Evolutionary conservation across 2,113 vertebrate species (phyloP).

Genomic region (Microcebus murinus): DNA sequence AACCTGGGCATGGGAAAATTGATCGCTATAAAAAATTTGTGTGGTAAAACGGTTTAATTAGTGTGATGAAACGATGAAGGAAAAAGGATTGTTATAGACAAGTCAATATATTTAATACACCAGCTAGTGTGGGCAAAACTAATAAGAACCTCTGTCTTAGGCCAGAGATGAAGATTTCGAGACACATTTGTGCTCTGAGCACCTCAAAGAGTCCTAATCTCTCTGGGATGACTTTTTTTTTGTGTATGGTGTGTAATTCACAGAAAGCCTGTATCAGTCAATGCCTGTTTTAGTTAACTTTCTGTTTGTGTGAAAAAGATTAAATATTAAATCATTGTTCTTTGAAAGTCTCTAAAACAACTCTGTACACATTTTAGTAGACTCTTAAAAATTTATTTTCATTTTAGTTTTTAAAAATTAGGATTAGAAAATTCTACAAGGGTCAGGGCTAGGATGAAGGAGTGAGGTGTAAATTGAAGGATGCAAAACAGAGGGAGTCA

Average conservation of each 20-base stretch:
- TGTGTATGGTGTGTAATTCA: background rate
- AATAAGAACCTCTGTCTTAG: background rate
- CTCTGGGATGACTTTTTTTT: background rate
- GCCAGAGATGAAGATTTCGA: background rate
- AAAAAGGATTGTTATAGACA: background rate
- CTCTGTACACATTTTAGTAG: slow-evolving; percentile 29
- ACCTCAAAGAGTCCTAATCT: background rate
- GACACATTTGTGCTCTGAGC: slow-evolving; percentile 12
- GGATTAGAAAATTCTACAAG: background rate
- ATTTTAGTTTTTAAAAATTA: slow-evolving; percentile 45
- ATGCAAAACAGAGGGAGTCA: background rate
- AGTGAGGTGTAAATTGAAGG: background rate
- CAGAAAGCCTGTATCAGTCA: background rate
- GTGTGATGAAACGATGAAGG: slow-evolving; percentile 18
- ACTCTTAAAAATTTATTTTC: slow-evolving; percentile 10
- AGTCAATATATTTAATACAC: background rate
- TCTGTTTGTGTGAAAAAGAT: slow-evolving; percentile 20
- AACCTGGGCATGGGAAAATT: background rate
- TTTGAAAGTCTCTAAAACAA: slow-evolving; percentile 41
- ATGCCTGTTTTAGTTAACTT: background rate
- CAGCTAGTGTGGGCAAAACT: background rate
- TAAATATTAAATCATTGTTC: slow-evolving; percentile 51
- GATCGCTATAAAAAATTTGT: background rate
- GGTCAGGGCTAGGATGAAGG: background rate
- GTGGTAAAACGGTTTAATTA: slow-evolving; percentile 3